Base-by-base conservation (phyloP, 2,888 invertebrate species). In the Glaucopsyche alexis region DNA sequence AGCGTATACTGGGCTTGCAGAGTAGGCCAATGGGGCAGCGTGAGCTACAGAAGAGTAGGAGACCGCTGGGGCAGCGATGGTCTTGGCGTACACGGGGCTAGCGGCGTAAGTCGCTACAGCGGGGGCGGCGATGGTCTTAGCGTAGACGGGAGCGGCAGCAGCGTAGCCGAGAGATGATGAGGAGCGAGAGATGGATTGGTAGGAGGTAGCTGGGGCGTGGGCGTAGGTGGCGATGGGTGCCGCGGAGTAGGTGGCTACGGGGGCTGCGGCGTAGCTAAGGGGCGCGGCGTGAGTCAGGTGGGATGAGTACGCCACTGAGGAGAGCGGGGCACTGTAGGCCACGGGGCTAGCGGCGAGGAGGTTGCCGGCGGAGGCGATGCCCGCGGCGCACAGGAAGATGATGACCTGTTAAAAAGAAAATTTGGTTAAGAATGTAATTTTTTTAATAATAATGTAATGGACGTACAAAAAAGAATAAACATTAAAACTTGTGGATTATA, bases 331-430 rank as follows among this genome's bases (percentile, higher is more conserved):
- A 73, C 90, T 89, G 87, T 94, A 94, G 11, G 90, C 86, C 49
- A 90, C 84, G 9, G 88, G 88, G 50, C 88, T 88, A 42, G 85
- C 87, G 75, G 91, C 89, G 49, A 89, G 84, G 19, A 95, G 83
- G 79, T 93, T 83, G 77, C 95, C 95, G 74, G 95, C 95, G 82
- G 93, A 93, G 81, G 94, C 94, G 77, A 93, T 90, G 80, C 95
- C 94, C 86, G 94, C 92, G 80, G 93, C 88, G 83, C 94, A 93
- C 82, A 93, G 88, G 82, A 95, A 85, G 73, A 94, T 85, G 78
- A 95, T 82, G 78, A 94, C 87, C 94, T 91, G 80, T 1, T 16
- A 67, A 19, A 80, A 79, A 65, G 64, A 77, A 76, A 42, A 7
- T 7, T 8, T 7, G 6, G 42, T 42, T 42, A 42, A 42, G 42